These are phyloP conservation scores for Nebria ingens DNA, from an alignment of 1,140 invertebrate species.

Conservation along the genomic window DNA sequence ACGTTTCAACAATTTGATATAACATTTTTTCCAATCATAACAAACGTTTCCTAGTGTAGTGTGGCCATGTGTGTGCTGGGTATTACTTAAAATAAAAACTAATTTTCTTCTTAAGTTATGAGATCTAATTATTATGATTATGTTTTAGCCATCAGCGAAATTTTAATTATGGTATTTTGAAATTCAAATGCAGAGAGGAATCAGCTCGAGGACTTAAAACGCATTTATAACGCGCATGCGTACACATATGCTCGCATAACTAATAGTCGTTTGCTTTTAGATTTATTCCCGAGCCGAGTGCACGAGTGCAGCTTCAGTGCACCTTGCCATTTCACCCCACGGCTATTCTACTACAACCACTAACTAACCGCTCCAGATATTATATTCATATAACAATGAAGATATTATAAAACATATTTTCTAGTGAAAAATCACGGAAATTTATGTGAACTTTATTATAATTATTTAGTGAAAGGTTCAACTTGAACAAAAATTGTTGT, in stretches of 20 bases:
- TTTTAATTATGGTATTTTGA: constrained; percentile 5
- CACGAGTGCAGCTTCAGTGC: no score
- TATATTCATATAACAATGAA: no score
- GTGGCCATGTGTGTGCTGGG: no score
- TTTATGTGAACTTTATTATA: no score
- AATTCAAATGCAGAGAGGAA: constrained; percentile 6
- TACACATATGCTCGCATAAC: neutral
- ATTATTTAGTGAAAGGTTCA: no score
- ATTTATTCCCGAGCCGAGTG: neutral
- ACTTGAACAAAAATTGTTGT: no score
- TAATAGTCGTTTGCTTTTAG: neutral
- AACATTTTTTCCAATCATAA: no score
- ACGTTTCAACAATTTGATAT: no score
- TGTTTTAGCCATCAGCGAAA: neutral
- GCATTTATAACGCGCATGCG: neutral
- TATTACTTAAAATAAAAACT: constrained; percentile 4
- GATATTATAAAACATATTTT: no score
- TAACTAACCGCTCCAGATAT: neutral
- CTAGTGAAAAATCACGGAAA: no score
- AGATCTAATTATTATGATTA: constrained; percentile 3
- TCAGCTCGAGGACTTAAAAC: neutral
- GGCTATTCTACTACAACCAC: neutral
- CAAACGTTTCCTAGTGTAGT: no score
- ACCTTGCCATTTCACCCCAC: neutral
- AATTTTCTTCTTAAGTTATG: neutral